These are phyloP conservation scores for Nicator chloris DNA, from an alignment of 2,113 vertebrate genomes.

Conservation along the genomic window DNA sequence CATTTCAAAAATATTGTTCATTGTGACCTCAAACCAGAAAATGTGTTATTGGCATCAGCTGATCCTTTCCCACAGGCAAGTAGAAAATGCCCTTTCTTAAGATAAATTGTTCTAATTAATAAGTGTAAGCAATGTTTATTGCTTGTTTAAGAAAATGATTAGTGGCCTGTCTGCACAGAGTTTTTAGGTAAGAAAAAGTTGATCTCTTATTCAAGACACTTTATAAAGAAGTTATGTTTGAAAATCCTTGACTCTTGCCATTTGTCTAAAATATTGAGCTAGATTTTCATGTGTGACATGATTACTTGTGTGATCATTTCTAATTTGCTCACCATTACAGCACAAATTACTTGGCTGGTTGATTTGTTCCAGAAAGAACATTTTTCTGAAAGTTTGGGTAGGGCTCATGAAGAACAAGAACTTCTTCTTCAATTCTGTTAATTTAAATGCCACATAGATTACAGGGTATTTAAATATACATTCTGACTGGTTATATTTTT, in stretches of 20 bases:
- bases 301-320: not conserved
- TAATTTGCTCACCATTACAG: not conserved
- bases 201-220: not conserved
- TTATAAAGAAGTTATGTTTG: not conserved
- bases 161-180: not conserved
- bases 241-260: not conserved
- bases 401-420: not conserved
- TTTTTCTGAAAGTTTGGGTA: not conserved
- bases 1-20: constrained; percentile 99
- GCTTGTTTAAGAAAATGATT: not conserved
- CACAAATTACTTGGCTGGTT: not conserved
- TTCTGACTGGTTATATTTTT: not conserved
- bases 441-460: not conserved
- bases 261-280: not conserved
- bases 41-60: constrained; percentile 91
- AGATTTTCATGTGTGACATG: not conserved
- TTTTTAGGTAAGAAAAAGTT: not conserved
- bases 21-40: constrained; percentile 98
- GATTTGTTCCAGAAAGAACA: not conserved
- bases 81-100: not conserved
- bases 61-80: constrained; percentile 95
- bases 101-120: not conserved
- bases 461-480: not conserved
- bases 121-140: not conserved
- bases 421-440: not conserved